Conservation (phyloP, 2,888 invertebrate species). For the Phyto melanocephala region DNA sequence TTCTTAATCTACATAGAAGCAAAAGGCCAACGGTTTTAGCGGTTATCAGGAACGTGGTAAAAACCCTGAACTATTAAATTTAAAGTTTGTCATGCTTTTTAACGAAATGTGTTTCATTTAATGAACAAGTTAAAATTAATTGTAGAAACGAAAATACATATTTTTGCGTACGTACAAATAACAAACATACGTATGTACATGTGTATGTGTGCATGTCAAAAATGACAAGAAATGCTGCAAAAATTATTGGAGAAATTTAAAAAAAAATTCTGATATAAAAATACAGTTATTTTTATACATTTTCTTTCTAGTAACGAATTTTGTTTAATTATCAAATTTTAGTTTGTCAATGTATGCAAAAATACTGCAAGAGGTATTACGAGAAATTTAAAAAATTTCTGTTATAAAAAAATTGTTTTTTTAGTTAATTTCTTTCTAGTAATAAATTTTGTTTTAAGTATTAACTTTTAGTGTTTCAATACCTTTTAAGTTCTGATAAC, state of each 20-base stretch:
- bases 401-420: no score
- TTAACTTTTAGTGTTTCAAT: neutral
- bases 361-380: no score
- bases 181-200: neutral
- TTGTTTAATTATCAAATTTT: no score
- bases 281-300: neutral
- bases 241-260: no score
- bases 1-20: neutral
- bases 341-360: no score
- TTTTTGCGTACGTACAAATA: neutral
- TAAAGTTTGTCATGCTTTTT: neutral
- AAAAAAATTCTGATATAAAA: neutral
- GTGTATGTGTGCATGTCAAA: no score
- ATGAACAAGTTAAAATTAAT: neutral
- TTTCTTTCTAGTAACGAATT: no score
- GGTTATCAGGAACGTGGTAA: conserved; percentile 19
- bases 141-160: neutral
- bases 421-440: no score
- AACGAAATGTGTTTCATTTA: neutral
- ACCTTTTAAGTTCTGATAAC: neutral
- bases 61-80: neutral
- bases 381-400: no score
- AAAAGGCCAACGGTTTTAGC: neutral
- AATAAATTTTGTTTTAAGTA: no score
- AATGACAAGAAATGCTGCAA: no score